Conservation (phyloP, 2,888 invertebrate species). For the Petrolisthes manimaculis region DNA sequence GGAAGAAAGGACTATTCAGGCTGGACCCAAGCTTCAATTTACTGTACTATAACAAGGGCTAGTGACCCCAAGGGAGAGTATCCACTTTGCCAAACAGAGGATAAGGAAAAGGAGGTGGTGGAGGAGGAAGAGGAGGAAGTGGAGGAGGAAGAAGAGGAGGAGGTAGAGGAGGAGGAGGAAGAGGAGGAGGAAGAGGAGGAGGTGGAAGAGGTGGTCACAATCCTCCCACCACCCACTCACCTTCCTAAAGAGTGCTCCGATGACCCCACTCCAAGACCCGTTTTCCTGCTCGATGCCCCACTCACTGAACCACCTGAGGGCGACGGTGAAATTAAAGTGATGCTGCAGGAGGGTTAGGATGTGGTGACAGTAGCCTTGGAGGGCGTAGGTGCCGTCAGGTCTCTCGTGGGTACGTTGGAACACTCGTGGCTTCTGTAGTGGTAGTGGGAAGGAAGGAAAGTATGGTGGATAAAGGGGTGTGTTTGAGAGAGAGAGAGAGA, state of each 20-base stretch:
- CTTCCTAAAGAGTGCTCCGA: slow-evolving; percentile 31
- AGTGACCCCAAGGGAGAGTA: too few relatives aligned
- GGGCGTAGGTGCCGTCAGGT: not conserved
- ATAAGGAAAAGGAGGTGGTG: not conserved
- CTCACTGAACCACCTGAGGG: slow-evolving; percentile 2
- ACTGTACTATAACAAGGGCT: too few relatives aligned
- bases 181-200: not conserved
- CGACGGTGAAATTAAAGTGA: slow-evolving; percentile 23
- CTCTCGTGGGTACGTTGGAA: not conserved
- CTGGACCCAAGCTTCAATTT: too few relatives aligned
- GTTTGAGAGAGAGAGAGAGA: not conserved
- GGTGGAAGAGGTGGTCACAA: not conserved
- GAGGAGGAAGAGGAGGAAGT: not conserved
- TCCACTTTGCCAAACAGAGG: too few relatives aligned
- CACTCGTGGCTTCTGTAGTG: slow-evolving; percentile 34
- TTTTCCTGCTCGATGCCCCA: not conserved
- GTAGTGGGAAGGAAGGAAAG: not conserved
- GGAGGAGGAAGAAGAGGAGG: not conserved
- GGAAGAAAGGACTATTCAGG: too few relatives aligned
- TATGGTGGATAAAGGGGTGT: not conserved
- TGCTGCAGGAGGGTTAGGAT: slow-evolving; percentile 26
- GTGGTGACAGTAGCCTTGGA: slow-evolving; percentile 23
- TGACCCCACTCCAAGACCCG: slow-evolving; percentile 27
- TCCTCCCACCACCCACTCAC: not conserved
- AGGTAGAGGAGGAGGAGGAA: not conserved